Base-by-base conservation (phyloP, 2,888 invertebrate genomes). In the Serripes groenlandicus region DNA sequence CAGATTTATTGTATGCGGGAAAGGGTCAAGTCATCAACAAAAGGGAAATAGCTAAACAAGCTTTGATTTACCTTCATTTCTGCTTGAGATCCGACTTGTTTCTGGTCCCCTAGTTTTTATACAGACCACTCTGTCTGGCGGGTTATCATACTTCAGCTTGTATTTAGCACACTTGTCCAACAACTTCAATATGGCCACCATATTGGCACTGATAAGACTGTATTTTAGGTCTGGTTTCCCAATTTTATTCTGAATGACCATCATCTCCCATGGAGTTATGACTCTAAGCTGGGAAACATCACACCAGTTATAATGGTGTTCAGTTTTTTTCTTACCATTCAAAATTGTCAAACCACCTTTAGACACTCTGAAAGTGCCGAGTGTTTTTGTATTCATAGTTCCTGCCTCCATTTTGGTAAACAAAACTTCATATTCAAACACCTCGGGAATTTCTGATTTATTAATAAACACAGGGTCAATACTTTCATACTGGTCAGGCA, bases 181-280 rank as follows among this genome's bases (percentile, higher is more conserved):
- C 28, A 90, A 42, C 68, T 82, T 83, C 28, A 88, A 70, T 18
- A 87, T 73, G 32, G 84, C 81, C n/a, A 88, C 77, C 78, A 90
- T 78, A 21, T 80, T 77, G 21, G 90, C 86, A 74, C 89, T 88
- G 52, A 90, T 84, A 9, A 90, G 56, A 49, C 77, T 62, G 75
- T 86, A 91, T 7, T 70, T 80, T 42, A 91, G 60, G 71, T 92
- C 92, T 34, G 91, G 84, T 75, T 87, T 75, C 7, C 92, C 92
- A 42, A 91, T 89, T 32, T 81, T 83, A 54, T 85, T 89, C 54
- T 83, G 70, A 72, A 88, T 85, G 7, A 90, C 78, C 37, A 85
- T 80, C 15, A 91, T 78, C 72, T 92, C 89, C 87, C 88, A 92
- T 4, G 90, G 90, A 9, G 88, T 89, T 1, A 90, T 60, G 3